Percentiles rank a stretch among this genome's conserved stretches.
Evolutionary conservation across 2,113 vertebrate genomes (phyloP).

Genomic region (Perccottus glenii): DNA sequence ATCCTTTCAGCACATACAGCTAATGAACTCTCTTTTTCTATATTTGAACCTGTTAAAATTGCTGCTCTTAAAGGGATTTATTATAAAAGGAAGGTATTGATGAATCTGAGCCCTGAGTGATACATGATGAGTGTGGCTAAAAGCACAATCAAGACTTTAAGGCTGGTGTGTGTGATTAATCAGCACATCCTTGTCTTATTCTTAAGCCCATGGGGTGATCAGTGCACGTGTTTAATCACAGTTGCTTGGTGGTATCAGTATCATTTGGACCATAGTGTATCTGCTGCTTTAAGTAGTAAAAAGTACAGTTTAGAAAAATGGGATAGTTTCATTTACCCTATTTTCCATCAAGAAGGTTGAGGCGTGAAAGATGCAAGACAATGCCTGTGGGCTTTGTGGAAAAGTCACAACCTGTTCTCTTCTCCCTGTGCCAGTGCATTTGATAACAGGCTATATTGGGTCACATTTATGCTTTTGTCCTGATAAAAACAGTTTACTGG

Average conservation of each 20-base stretch:
- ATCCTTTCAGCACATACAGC: no score
- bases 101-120: constrained; percentile 46
- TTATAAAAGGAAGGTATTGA: constrained; percentile 69
- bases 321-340: no score
- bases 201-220: constrained; percentile 41
- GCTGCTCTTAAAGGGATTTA: constrained; percentile 47
- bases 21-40: no score
- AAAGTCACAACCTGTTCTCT: background rate
- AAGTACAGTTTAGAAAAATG: no score
- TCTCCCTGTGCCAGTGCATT: background rate
- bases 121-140: constrained; percentile 58
- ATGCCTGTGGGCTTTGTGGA: background rate
- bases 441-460: background rate
- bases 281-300: background rate
- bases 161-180: constrained; percentile 51
- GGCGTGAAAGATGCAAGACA: background rate
- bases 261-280: constrained; percentile 29
- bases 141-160: constrained; percentile 39
- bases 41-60: background rate
- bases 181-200: constrained; percentile 33
- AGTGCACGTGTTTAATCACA: constrained; percentile 27
- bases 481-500: background rate
- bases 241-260: constrained; percentile 14
- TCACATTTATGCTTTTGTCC: background rate
- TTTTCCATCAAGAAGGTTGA: background rate